Percentiles rank a stretch among this genome's conserved stretches.
Evolutionary conservation across 2,888 invertebrate genomes (phyloP).

Genomic region (Eugnorisma glareosa): DNA sequence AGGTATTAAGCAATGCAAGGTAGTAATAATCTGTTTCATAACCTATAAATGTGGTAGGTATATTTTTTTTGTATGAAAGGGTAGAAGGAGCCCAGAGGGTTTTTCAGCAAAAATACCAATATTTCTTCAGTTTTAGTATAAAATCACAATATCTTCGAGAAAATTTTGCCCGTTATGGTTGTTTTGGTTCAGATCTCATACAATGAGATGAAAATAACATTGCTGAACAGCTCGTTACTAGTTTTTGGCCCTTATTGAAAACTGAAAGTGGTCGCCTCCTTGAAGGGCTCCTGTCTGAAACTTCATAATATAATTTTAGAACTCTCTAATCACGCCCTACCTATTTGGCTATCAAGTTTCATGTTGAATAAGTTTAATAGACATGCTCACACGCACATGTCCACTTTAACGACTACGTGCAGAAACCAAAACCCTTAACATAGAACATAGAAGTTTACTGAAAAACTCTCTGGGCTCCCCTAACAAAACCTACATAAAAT

Average conservation of each 20-base stretch:
- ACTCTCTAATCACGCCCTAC: neutral
- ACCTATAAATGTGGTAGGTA: neutral
- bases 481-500: neutral
- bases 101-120: neutral
- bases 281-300: neutral
- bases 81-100: neutral
- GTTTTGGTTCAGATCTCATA: neutral
- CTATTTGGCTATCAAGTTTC: neutral
- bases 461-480: neutral
- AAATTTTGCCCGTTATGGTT: neutral
- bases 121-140: neutral
- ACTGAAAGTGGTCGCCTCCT: neutral
- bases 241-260: neutral
- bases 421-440: too few relatives aligned
- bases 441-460: too few relatives aligned
- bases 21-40: neutral
- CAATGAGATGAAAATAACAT: neutral
- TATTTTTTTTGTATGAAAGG: neutral
- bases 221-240: neutral
- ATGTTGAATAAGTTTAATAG: neutral
- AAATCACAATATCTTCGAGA: neutral
- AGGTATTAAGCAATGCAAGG: slow-evolving; percentile 88
- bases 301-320: neutral
- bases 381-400: too few relatives aligned
- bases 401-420: too few relatives aligned